phyloP scores from a whole-genome alignment of 2,888 invertebrate genomes.

The Globia sparganii region DNA sequence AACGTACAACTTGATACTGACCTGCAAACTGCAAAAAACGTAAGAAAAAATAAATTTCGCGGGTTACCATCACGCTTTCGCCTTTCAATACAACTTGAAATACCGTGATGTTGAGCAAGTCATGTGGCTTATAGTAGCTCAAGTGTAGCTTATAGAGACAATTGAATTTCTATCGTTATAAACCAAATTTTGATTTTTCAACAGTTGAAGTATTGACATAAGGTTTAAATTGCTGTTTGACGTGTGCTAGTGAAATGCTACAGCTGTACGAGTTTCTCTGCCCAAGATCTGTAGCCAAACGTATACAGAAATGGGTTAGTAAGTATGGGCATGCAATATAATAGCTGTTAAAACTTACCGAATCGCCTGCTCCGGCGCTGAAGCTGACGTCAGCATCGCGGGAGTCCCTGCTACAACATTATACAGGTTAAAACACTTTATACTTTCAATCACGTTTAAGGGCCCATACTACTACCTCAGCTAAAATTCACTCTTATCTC shows the following conservation, averaged over 20 bases:
- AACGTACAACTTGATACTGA: too few species aligned
- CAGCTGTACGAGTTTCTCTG: neutral
- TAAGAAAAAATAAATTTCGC: too few species aligned
- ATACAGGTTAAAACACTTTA: neutral
- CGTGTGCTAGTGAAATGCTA: neutral
- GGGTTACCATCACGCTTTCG: too few species aligned
- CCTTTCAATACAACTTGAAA: neutral
- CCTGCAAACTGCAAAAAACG: too few species aligned
- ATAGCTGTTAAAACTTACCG: constrained; percentile 74
- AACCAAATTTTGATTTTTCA: too few species aligned
- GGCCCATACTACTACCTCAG: too few species aligned
- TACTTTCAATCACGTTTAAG: neutral
- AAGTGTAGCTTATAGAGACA: too few species aligned
- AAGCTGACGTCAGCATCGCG: constrained; percentile 72
- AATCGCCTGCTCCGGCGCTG: constrained; percentile 81
- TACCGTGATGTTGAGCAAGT: too few species aligned
- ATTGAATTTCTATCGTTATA: too few species aligned
- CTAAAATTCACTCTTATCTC: too few species aligned
- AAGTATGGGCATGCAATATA: constrained; percentile 32
- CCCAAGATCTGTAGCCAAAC: neutral
- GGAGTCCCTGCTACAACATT: constrained; percentile 56
- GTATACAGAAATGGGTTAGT: neutral
- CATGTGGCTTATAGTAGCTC: neutral
- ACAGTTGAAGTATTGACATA: too few species aligned
- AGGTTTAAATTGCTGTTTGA: neutral